These are phyloP conservation scores for Erpornis zantholeuca DNA, from an alignment of 2,113 vertebrate genomes.

Conservation along the genomic window DNA sequence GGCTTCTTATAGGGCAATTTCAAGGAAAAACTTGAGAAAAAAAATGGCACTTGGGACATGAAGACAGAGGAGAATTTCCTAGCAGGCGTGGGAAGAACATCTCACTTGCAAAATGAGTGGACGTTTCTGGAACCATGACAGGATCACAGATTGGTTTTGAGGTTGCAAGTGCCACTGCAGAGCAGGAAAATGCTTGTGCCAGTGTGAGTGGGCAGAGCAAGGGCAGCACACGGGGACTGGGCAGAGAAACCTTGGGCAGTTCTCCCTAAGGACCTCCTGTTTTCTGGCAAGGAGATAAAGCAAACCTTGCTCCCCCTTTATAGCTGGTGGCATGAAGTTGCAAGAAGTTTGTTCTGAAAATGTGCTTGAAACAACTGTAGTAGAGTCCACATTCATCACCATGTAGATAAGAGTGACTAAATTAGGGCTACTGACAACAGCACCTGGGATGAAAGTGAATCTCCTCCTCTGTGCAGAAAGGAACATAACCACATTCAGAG, in stretches of 20 bases:
- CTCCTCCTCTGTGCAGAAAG: background rate
- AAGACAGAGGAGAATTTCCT: background rate
- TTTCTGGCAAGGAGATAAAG: background rate
- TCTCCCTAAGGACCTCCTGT: background rate
- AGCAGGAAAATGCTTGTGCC: background rate
- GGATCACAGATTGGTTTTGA: background rate
- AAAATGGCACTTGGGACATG: background rate
- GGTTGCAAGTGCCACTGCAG: background rate
- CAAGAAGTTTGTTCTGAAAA: background rate
- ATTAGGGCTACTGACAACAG: background rate
- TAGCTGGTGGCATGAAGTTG: background rate
- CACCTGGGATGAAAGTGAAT: background rate
- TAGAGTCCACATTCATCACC: background rate
- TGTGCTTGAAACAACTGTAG: background rate
- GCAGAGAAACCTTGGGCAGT: background rate
- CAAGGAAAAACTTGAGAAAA: background rate
- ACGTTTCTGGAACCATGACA: background rate
- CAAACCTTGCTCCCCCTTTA: background rate
- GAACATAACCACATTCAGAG: background rate
- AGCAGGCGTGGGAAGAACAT: background rate
- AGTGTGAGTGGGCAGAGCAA: background rate
- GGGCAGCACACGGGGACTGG: background rate
- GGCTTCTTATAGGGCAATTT: background rate
- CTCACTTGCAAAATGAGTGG: background rate
- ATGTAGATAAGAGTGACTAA: background rate